Evolutionary conservation across 2,113 vertebrate genomes (phyloP), one percentile per base, ranked within the genome.

Genomic region (Bombycilla garrulus): DNA sequence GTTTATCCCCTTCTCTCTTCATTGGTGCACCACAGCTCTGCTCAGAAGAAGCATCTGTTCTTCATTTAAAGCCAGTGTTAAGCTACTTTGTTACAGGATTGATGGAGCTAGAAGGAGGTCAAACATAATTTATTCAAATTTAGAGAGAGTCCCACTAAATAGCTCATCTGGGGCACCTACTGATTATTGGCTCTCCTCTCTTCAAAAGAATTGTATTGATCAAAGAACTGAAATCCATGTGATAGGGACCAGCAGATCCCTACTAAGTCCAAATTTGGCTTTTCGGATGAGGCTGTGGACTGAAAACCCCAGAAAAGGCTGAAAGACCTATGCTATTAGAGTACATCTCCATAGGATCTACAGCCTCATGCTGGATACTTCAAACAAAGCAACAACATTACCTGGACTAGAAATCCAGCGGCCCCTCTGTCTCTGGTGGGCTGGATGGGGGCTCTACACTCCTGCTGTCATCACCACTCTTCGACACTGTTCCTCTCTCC

Each of bases 21-120:
- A n/a, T n/a, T 24, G 36, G 45, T 74, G 62, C 5, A 6, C 14
- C 42, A 64, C 40, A 76, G 61, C 48, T 67, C 22, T 45, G 23
- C 65, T 93, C 53, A 11, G 72, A 73, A 88, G 33, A 10, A 82
- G 74, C 58, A 88, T 56, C 54, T 95, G 88, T 54, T 95, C 86
- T 61, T 93, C 82, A 54, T 76, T 90, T 81, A 81, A 35, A 58
- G 38, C 25, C 71, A 57, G 54, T 0, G 2, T 42, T 93, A 87
- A 90, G 78, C 81, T 93, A 80, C 85, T 95, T 70, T 95, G 77
- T 50, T 66, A 21, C 2, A 1, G 47, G 38, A 88, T 22, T 81
- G 76, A 83, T 92, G 21, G 58, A 94, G 58, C 66, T 42, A 62
- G 38, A 82, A 70, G 44, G 61, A 79, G 60, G 76, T 92, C 85